These are phyloP conservation scores for Branchinecta lindahli DNA, from an alignment of 1,140 invertebrate genomes.

Conservation along the genomic window DNA sequence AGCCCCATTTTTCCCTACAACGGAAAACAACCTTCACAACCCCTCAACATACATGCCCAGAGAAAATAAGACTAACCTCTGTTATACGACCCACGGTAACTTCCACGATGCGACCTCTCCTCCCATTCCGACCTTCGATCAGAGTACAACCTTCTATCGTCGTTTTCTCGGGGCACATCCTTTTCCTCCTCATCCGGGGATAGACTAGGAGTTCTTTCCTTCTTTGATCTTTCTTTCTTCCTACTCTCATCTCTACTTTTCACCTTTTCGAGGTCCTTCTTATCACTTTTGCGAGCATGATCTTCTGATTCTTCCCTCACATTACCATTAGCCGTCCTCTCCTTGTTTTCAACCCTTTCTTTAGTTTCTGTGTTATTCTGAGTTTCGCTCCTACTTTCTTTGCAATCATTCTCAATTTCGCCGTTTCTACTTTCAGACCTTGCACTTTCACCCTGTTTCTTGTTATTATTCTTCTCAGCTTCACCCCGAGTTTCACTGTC, in stretches of 20 bases:
- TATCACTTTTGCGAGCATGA: neutral
- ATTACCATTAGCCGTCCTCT: too few relatives aligned
- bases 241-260: too few relatives aligned
- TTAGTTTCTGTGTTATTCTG: neutral
- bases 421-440: neutral
- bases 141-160: neutral
- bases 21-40: too few relatives aligned
- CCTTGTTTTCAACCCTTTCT: neutral
- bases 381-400: neutral
- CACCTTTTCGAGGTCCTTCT: neutral
- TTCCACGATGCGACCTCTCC: neutral
- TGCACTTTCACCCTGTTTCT: neutral
- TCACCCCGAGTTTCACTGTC: neutral
- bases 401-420: neutral
- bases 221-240: neutral
- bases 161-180: neutral
- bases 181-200: neutral
- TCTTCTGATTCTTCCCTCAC: neutral
- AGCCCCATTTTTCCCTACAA: too few relatives aligned
- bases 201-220: conserved; percentile 1
- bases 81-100: neutral
- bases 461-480: too few relatives aligned
- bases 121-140: neutral
- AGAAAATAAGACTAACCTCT: neutral
- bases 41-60: neutral